Conservation (phyloP, 2,113 vertebrate genomes). For the Brachirus orientalis region DNA sequence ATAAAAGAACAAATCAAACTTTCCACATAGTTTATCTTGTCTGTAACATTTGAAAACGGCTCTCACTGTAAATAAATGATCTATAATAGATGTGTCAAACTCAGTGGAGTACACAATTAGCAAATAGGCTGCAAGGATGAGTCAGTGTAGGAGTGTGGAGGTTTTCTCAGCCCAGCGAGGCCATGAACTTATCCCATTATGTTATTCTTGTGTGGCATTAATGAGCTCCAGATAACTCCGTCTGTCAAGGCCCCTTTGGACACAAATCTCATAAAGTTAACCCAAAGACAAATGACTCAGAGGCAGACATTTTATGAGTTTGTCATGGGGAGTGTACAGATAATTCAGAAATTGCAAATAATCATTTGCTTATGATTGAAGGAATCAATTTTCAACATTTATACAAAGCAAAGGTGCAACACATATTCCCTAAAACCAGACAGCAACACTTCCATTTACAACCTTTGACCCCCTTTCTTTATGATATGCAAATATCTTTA, state of each 20-base stretch:
- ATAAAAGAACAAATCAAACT: not conserved
- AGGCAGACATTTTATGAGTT: constrained; percentile 22
- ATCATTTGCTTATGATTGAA: constrained; percentile 6
- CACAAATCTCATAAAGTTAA: constrained; percentile 34
- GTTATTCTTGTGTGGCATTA: constrained; percentile 32
- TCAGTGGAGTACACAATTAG: not conserved
- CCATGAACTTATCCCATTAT: constrained; percentile 16
- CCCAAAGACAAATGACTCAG: not conserved
- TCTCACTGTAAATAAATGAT: constrained; percentile 12
- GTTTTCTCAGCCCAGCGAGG: constrained; percentile 25
- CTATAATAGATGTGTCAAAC: constrained; percentile 4
- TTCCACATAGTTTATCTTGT: not conserved
- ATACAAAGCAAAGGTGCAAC: not conserved
- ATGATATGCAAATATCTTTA: not conserved
- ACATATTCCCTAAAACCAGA: constrained; percentile 3
- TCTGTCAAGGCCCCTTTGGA: constrained; percentile 19
- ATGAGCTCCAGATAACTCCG: constrained; percentile 43
- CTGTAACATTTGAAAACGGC: not conserved
- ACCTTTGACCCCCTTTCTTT: not conserved
- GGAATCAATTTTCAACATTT: not conserved
- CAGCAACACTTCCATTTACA: not conserved
- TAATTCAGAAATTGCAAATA: constrained; percentile 15
- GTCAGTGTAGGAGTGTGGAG: constrained; percentile 17
- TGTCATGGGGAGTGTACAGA: constrained; percentile 7
- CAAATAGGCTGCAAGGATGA: not conserved